Evolutionary conservation across 1,140 invertebrate species (phyloP).

Genomic region (Cheumatopsyche charites): DNA sequence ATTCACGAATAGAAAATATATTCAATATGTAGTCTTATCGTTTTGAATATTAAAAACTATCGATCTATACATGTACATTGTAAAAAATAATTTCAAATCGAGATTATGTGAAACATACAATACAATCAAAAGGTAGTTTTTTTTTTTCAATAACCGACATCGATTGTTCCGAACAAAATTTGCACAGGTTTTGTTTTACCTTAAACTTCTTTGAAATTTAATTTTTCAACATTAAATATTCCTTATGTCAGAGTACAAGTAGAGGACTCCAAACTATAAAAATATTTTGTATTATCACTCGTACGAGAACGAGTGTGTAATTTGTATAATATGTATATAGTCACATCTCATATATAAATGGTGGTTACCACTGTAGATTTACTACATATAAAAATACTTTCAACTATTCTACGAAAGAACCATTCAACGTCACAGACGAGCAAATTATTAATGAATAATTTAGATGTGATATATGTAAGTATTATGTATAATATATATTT

Average conservation of each 20-base stretch:
- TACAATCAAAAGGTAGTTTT: no score
- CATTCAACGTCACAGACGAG: constrained; percentile 10
- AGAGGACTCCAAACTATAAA: constrained; percentile 14
- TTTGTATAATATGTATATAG: constrained; percentile 17
- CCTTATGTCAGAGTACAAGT: not conserved
- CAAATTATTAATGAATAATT: constrained; percentile 1
- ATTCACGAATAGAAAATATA: constrained; percentile 4
- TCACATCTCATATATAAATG: constrained; percentile 22
- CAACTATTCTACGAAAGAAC: constrained; percentile 4
- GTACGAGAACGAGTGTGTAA: not conserved
- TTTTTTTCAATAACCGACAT: no score
- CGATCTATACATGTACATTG: not conserved
- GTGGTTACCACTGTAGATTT: constrained; percentile 12
- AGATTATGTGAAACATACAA: no score
- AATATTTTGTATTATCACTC: not conserved
- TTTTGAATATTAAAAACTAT: not conserved
- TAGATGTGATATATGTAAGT: constrained; percentile 9
- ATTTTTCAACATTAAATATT: not conserved
- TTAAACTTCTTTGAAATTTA: no score
- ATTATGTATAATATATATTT: no score
- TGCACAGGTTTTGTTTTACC: no score
- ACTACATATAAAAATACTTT: constrained; percentile 19
- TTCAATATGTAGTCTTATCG: constrained; percentile 2
- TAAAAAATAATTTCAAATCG: not conserved
- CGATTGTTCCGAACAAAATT: no score